Evolutionary conservation across 2,113 vertebrate species (phyloP).

Genomic region (Pterophyllum scalare): DNA sequence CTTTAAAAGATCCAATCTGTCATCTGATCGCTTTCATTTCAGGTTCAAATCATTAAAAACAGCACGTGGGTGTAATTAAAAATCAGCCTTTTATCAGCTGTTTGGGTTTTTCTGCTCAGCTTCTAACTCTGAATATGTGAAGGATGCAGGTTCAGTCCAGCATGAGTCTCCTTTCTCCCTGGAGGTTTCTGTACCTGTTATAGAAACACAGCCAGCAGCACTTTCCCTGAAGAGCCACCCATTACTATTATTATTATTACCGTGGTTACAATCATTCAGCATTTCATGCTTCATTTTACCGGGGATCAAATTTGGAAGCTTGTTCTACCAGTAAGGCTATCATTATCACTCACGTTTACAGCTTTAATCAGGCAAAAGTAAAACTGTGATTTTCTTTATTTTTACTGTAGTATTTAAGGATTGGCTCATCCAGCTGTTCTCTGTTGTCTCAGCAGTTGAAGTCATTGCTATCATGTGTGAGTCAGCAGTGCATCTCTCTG

Average conservation of each 20-base stretch:
- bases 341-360: not conserved
- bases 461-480: too few relatives aligned
- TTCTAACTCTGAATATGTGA: not conserved
- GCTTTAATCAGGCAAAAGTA: not conserved
- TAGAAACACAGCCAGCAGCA: not conserved
- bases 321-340: not conserved
- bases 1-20: constrained; percentile 6
- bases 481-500: not conserved
- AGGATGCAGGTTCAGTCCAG: not conserved
- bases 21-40: not conserved
- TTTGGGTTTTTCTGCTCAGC: not conserved
- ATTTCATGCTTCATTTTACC: not conserved
- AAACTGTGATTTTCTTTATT: not conserved
- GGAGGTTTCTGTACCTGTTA: not conserved
- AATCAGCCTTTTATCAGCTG: not conserved
- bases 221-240: not conserved
- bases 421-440: too few relatives aligned
- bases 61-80: not conserved
- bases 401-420: too few relatives aligned
- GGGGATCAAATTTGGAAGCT: not conserved
- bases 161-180: too few relatives aligned
- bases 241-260: not conserved
- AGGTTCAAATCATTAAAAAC: not conserved
- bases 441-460: not conserved
- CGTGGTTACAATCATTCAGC: not conserved